Conservation (phyloP, 2,888 invertebrate genomes). For the Chironomus riparius region DNA sequence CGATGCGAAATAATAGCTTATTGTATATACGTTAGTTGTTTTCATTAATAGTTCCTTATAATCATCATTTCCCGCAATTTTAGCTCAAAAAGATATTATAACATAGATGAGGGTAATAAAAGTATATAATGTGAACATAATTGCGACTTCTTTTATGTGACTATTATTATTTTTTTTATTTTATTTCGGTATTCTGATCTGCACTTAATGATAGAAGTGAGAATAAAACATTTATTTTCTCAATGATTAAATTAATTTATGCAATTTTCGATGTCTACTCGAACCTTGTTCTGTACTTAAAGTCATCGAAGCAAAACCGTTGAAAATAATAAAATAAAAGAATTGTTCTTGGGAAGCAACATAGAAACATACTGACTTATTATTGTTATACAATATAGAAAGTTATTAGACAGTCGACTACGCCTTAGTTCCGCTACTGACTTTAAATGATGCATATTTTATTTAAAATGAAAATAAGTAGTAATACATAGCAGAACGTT, state of each 20-base stretch:
- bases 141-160: neutral
- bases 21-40: neutral
- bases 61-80: neutral
- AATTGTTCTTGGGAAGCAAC: neutral
- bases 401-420: conserved; percentile 1
- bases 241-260: neutral
- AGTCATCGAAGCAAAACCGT: neutral
- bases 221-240: neutral
- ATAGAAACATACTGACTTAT: neutral
- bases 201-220: neutral
- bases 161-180: neutral
- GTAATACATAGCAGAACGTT: neutral
- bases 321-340: neutral
- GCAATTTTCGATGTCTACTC: too few species aligned
- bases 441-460: conserved; percentile 6
- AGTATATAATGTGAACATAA: neutral
- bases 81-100: neutral
- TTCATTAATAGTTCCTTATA: neutral
- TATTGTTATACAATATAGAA: neutral
- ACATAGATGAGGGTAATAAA: neutral
- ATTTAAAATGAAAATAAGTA: neutral
- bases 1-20: conserved; percentile 8
- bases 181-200: neutral
- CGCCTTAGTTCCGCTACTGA: conserved; percentile 10
- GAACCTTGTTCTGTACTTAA: neutral